Evolutionary conservation across 2,797 vertebrate genomes (phyloP), one percentile per base, ranked within the genome.

Genomic region (Tapirus indicus): DNA sequence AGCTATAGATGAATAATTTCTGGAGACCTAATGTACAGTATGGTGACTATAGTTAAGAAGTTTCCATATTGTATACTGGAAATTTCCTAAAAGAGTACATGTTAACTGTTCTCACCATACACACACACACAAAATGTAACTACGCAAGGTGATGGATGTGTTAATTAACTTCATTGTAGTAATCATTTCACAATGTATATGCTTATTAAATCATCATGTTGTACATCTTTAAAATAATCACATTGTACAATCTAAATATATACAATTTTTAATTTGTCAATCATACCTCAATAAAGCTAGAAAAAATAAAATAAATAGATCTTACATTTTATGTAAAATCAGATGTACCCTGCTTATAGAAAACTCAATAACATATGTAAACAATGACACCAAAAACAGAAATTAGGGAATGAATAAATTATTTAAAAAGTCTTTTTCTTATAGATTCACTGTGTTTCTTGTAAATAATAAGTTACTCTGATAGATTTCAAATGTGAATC

Each of bases 391-490:
- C 23, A 71, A 72, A 85, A 89, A 60, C 75, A 94, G 66, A 91
- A 91, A 66, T 94, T 79, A 91, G 10, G 29, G 25, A 89, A 60
- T 66, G 41, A 52, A 35, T 16, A 80, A 62, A 71, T 96, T 96
- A 91, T 72, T 95, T 82, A 23, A 7, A 68, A 74, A 92, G n/a
- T 62, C 17, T 66, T 47, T 84, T 44, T 82, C 3, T 62, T 60
- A 52, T 62, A 23, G 12, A 64, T 84, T 94, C 8, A 56, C 29
- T 49, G 44, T 41, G 49, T 44, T 96, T 84, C 27, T 84, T 32
- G 35, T 62, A 95, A 78, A 92, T 83, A 92, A 86, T 58, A 90
- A 85, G 54, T 87, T 84, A 29, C 0, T 71, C 44, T 88, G 32
- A 29, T 72, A 79, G n/a, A 20, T 78, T 92, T 96, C 41, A 92